A percentile compares a stretch with the other conserved stretches of the same genome.
Evolutionary conservation across 2,888 invertebrate species (phyloP).

Genomic region (Hemaris fuciformis): DNA sequence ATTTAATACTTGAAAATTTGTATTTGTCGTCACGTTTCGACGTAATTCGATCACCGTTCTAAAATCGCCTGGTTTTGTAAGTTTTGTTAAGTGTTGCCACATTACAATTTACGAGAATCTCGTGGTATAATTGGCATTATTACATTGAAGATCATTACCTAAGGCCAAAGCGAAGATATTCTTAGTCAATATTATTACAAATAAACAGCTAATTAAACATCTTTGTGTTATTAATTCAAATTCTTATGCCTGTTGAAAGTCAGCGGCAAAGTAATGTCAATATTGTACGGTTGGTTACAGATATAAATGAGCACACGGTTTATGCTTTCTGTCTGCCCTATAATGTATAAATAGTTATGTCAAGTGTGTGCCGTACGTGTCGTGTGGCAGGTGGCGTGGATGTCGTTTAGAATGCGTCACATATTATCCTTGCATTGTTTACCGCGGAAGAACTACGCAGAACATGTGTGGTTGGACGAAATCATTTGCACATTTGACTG

Average conservation of each 20-base stretch:
- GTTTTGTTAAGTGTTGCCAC: slow-evolving; percentile 1
- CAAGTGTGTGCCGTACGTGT: slow-evolving; percentile 10
- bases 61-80: slow-evolving; percentile 1
- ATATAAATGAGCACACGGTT: neutral
- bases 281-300: neutral
- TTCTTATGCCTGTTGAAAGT: too few relatives aligned
- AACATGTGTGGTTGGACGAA: slow-evolving; percentile 8
- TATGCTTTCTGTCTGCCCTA: slow-evolving; percentile 9
- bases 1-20: slow-evolving; percentile 7
- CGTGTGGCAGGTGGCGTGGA: slow-evolving; percentile 2
- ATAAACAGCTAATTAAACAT: too few relatives aligned
- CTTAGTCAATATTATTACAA: neutral
- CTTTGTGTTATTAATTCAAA: too few relatives aligned
- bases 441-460: slow-evolving; percentile 2
- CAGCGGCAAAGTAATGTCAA: neutral
- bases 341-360: slow-evolving; percentile 9
- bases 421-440: slow-evolving; percentile 13
- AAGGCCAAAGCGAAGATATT: neutral
- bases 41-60: neutral
- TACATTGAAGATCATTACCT: neutral
- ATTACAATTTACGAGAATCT: neutral
- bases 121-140: neutral
- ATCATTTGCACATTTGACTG: slow-evolving; percentile 9
- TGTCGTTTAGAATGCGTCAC: slow-evolving; percentile 11
- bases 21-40: slow-evolving; percentile 5